phyloP scores from a whole-genome alignment of 2,113 vertebrate species.

The Halcyon senegalensis region DNA sequence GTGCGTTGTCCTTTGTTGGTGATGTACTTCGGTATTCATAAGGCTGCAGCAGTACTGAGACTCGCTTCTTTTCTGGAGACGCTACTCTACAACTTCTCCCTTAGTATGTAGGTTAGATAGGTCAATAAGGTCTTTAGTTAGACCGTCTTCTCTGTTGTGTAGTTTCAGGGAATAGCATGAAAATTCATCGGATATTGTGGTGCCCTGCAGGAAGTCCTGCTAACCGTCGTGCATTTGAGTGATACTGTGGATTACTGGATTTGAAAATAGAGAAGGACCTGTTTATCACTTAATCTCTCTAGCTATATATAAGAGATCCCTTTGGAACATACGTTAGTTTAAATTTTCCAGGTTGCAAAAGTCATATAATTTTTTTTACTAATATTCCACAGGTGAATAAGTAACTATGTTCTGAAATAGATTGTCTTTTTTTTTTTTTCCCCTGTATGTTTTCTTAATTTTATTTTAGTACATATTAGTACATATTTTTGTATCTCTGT shows the following conservation, averaged over 20 bases:
- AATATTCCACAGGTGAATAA: background rate
- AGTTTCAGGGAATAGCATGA: background rate
- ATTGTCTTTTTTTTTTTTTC: background rate
- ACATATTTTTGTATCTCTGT: background rate
- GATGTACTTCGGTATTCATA: background rate
- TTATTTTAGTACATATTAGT: background rate
- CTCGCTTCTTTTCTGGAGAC: background rate
- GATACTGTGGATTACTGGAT: background rate
- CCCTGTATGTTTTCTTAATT: background rate
- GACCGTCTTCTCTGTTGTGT: background rate
- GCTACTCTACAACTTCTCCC: background rate
- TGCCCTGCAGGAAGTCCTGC: background rate
- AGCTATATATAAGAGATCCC: background rate
- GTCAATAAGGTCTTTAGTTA: background rate
- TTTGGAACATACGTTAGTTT: background rate
- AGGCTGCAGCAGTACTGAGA: background rate
- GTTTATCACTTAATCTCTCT: background rate
- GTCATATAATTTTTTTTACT: background rate
- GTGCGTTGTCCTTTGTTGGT: conserved; percentile 25
- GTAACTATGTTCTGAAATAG: background rate
- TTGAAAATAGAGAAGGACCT: background rate
- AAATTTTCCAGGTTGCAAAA: background rate
- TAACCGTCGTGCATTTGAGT: background rate
- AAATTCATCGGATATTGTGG: background rate
- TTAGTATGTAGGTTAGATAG: background rate